phyloP scores from a whole-genome alignment of 2,888 invertebrate species.

The Rotaria sp. region DNA sequence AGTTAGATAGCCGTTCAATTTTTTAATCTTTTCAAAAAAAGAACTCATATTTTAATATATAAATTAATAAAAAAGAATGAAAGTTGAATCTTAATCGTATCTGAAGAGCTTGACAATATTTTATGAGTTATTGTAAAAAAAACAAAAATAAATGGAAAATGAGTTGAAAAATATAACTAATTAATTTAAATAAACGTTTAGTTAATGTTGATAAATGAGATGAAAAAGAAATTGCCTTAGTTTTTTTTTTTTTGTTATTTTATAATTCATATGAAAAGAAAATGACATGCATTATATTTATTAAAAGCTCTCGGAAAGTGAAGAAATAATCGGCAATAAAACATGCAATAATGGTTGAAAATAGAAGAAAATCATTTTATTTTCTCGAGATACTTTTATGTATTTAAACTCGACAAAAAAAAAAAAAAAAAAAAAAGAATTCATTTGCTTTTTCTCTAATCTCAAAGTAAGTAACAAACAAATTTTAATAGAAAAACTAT shows the following conservation, averaged over 20 bases:
- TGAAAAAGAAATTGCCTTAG: too few relatives aligned
- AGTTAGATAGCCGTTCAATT: too few relatives aligned
- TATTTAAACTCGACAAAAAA: neutral
- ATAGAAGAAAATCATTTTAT: neutral
- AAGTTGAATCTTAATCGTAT: too few relatives aligned
- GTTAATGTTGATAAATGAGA: too few relatives aligned
- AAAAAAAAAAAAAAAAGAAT: neutral
- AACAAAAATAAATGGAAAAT: too few relatives aligned
- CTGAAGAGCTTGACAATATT: too few relatives aligned
- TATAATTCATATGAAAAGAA: neutral
- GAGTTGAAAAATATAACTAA: too few relatives aligned
- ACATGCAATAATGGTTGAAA: neutral
- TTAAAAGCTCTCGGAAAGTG: neutral
- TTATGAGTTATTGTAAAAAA: too few relatives aligned
- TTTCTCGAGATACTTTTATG: neutral
- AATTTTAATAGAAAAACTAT: neutral
- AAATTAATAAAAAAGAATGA: too few relatives aligned
- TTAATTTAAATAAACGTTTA: too few relatives aligned
- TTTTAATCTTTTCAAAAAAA: too few relatives aligned
- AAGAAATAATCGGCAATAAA: neutral
- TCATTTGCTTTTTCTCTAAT: neutral
- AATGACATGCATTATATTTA: neutral
- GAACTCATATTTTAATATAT: too few relatives aligned
- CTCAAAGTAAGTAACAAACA: neutral
- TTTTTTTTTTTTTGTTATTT: neutral